These are phyloP conservation scores for Macrostomum lignano DNA, from an alignment of 1,140 invertebrate species.

Conservation along the genomic window DNA sequence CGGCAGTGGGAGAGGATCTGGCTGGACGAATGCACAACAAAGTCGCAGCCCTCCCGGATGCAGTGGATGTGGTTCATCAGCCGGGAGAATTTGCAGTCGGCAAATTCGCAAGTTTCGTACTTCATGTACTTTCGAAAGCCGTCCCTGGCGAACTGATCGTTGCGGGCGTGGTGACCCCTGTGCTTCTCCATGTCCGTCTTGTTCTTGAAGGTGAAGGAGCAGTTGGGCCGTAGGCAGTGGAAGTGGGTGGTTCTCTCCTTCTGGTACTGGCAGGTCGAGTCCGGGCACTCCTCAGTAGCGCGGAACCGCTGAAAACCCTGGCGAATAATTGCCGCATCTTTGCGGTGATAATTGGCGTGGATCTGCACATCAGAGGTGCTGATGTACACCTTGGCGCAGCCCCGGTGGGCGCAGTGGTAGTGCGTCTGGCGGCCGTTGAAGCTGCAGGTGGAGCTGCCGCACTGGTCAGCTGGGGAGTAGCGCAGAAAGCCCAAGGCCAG, in stretches of 20 bases:
- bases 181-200: conserved; percentile 99
- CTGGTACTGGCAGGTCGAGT: conserved; percentile 55
- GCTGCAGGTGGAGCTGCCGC: conserved; percentile 47
- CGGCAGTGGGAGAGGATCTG: conserved; percentile 88
- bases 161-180: conserved; percentile 88
- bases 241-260: conserved; percentile 90
- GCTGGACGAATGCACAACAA: conserved; percentile 72
- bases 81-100: conserved; percentile 61
- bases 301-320: conserved; percentile 71
- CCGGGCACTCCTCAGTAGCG: conserved; percentile 62
- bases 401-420: conserved; percentile 76
- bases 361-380: conserved; percentile 94
- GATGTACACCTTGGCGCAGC: conserved; percentile 78
- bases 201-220: conserved; percentile 85
- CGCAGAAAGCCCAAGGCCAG: conserved; percentile 81
- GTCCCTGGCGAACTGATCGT: conserved; percentile 68
- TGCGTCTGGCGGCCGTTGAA: conserved; percentile 90
- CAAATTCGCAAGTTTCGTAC: conserved; percentile 63
- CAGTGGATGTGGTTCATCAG: conserved; percentile 94
- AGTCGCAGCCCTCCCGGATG: conserved; percentile 58
- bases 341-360: conserved; percentile 91
- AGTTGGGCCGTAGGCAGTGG: conserved; percentile 60
- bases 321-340: conserved; percentile 81
- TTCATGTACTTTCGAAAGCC: conserved; percentile 98
- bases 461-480: conserved; percentile 65